Conservation (phyloP, 2,888 invertebrate species). For the Elmis aenea region DNA sequence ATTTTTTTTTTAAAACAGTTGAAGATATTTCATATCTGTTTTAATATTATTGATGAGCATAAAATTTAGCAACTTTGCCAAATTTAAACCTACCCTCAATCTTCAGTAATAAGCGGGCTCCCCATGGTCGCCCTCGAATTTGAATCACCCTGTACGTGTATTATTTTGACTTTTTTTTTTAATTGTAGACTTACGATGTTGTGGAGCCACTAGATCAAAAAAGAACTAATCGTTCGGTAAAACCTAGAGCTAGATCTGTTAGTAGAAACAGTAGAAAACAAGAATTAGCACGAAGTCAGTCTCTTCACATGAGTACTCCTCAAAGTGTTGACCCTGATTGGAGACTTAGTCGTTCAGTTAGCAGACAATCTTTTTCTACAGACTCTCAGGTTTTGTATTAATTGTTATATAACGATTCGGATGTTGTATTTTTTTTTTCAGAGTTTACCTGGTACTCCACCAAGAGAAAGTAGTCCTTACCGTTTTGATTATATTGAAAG, state of each 20-base stretch:
- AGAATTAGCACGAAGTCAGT: slow-evolving; percentile 39
- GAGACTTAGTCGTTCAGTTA: slow-evolving; percentile 53
- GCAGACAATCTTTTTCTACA: slow-evolving; percentile 55
- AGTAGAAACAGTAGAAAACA: slow-evolving; percentile 31
- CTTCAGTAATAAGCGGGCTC: too few relatives aligned
- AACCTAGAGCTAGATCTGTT: slow-evolving; percentile 29
- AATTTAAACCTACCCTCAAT: too few relatives aligned
- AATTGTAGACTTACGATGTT: slow-evolving; percentile 53
- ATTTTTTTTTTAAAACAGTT: too few relatives aligned
- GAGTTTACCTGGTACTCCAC: slow-evolving; percentile 52
- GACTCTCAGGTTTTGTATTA: slow-evolving; percentile 12
- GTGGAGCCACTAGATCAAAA: slow-evolving; percentile 12
- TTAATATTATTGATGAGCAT: too few relatives aligned
- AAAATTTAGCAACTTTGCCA: too few relatives aligned
- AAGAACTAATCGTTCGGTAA: slow-evolving; percentile 12
- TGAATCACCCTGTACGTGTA: too few relatives aligned
- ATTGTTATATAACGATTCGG: neutral
- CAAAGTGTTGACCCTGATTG: slow-evolving; percentile 44
- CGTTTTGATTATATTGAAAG: slow-evolving; percentile 39
- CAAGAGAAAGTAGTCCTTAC: slow-evolving; percentile 50
- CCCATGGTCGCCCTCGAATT: too few relatives aligned
- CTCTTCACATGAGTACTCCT: slow-evolving; percentile 34
- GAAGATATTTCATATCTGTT: too few relatives aligned
- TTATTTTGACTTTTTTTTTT: too few relatives aligned
- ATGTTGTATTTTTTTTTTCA: slow-evolving; percentile 32